Conservation (phyloP, 2,888 invertebrate species). For the Xestia rhomboidea region DNA sequence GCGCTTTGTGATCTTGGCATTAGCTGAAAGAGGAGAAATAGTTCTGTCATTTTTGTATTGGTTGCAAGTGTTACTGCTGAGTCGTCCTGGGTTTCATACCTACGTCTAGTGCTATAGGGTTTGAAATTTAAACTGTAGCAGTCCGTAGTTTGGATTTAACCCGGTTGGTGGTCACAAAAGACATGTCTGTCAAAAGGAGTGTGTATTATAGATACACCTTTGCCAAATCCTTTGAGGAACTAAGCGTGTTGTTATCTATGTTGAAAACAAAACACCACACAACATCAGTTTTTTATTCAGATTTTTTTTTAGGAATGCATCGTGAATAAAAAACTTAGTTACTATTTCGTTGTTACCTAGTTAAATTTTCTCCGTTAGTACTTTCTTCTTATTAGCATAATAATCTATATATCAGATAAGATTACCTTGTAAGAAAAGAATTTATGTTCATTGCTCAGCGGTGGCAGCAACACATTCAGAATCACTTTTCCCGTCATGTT, state of each 20-base stretch:
- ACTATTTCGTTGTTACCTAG: not conserved
- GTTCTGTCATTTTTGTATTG: not conserved
- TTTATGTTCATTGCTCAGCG: slow-evolving; percentile 84
- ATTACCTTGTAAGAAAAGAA: slow-evolving; percentile 92
- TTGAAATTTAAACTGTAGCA: not conserved
- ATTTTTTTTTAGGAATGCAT: not conserved
- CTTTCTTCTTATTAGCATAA: not conserved
- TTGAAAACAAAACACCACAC: not conserved
- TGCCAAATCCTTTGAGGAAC: not conserved
- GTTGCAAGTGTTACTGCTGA: not conserved
- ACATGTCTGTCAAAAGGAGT: not conserved
- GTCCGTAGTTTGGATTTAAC: not conserved
- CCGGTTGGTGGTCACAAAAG: not conserved
- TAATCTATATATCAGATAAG: not conserved
- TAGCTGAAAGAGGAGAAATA: slow-evolving; percentile 87
- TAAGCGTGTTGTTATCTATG: not conserved
- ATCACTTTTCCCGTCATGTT: slow-evolving; percentile 88
- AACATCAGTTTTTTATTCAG: not conserved
- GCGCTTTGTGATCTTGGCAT: slow-evolving; percentile 93
- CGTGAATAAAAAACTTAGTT: not conserved
- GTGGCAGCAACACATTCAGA: slow-evolving; percentile 89
- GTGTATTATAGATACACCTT: not conserved
- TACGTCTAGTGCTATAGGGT: not conserved
- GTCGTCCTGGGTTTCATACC: not conserved
- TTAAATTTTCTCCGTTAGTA: not conserved